These are phyloP conservation scores for Adelphocoris suturalis DNA, from an alignment of 2,888 invertebrate genomes.

Conservation along the genomic window DNA sequence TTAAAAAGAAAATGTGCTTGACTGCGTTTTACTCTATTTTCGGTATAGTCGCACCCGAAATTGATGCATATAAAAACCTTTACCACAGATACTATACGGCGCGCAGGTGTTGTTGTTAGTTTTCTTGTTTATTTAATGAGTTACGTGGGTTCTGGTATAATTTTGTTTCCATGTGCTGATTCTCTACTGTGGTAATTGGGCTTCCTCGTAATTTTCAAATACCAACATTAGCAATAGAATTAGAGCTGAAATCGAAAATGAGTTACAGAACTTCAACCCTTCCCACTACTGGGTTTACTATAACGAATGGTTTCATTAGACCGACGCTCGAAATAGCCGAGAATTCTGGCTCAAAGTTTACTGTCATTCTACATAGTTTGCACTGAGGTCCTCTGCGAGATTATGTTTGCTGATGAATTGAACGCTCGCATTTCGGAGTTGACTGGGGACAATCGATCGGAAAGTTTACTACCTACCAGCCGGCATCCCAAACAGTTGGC, in stretches of 20 bases:
- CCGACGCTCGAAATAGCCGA: background rate
- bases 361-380: background rate
- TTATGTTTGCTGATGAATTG: constrained; percentile 14
- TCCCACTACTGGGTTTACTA: background rate
- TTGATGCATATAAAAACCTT: no score
- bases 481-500: background rate
- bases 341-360: background rate
- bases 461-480: background rate
- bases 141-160: no score
- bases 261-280: background rate
- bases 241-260: background rate
- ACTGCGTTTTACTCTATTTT: no score
- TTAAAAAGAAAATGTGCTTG: no score
- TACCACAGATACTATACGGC: no score
- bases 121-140: no score
- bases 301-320: background rate
- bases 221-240: no score
- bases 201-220: no score
- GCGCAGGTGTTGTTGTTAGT: no score
- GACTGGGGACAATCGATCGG: background rate
- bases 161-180: no score
- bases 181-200: no score
- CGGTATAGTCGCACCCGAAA: no score
- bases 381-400: background rate
- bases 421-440: background rate